Base-by-base conservation (phyloP, 2,888 invertebrate genomes). In the Aricia artaxerxes region DNA sequence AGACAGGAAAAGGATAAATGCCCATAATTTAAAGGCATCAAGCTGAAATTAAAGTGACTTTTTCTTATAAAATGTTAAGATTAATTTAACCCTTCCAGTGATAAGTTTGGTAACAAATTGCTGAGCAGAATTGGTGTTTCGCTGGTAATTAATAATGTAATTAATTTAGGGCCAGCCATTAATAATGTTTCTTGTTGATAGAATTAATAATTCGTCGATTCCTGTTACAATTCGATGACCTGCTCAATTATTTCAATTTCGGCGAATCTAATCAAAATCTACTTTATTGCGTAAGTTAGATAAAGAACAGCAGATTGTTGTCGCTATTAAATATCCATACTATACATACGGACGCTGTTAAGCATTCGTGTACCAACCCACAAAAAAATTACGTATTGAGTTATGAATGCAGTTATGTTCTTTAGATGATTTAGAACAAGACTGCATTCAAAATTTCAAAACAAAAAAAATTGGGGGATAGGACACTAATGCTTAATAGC, bases 61-160 rank as follows among this genome's bases (percentile, higher is more conserved):
- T 31, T 69, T 69, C n/a, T 77, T 69, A 13, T 35, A 35, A 35
- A 35, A 69, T 38, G 6, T 38, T 35, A 38, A 38, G 69, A 69
- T 69, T 69, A 69, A 69, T 69, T 69, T 69, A 16, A 69, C 38
- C 79, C 31, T 31, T 75, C 60, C 61, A 79, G 73, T 61, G 24
- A 75, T 75, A 69, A 82, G 82, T 81, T 82, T 82, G 84, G 81
- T 81, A 81, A 83, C 84, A 86, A 86, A 81, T 81, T 87, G 85
- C 82, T 81, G 83, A 82, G 81, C 82, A 81, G 85, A 86, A 88
- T 86, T 85, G 86, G 84, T 85, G 86, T 84, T 87, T 86, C 85
- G 84, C 84, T 83, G 83, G 83, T 85, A 88, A 89, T 89, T 88
- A 87, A 89, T 88, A 85, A 85, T 83, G 82, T 86, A 85, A 88